Conservation (phyloP, 1,140 invertebrate genomes). For the Acromyrmex echinatior region DNA sequence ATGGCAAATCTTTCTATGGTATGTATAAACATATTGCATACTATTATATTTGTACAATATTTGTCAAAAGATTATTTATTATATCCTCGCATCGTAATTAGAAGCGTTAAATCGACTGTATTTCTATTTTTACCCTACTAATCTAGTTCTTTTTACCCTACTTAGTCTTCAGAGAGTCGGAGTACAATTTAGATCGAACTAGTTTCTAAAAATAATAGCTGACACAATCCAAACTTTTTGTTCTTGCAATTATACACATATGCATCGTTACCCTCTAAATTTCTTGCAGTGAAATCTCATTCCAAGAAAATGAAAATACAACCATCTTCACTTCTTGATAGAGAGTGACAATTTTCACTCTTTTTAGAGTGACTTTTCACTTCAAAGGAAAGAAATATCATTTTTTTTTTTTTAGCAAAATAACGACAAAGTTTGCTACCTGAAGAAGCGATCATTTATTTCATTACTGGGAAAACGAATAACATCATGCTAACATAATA, state of each 20-base stretch:
- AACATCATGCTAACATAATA: neutral
- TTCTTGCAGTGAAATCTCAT: too few relatives aligned
- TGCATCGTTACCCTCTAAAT: neutral
- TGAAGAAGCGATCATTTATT: neutral
- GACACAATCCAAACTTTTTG: constrained; percentile 62
- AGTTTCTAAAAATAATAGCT: constrained; percentile 66
- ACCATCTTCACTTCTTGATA: too few relatives aligned
- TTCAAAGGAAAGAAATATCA: too few relatives aligned
- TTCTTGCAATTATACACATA: constrained; percentile 7
- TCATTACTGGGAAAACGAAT: neutral
- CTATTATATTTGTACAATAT: neutral
- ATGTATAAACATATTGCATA: neutral
- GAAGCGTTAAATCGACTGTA: neutral
- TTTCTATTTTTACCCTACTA: constrained; percentile 9
- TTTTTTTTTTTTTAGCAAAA: neutral
- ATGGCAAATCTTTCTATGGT: neutral
- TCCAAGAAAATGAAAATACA: too few relatives aligned
- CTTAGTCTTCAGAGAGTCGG: constrained; percentile 13
- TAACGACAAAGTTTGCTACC: too few relatives aligned
- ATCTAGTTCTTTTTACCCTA: constrained; percentile 15
- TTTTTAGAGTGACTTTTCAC: too few relatives aligned
- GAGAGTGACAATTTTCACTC: too few relatives aligned
- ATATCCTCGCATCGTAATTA: neutral
- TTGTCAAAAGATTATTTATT: neutral
- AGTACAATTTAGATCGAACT: constrained; percentile 29